phyloP scores from a whole-genome alignment of 2,797 vertebrate genomes.

The Hephaestus fuliginosus region DNA sequence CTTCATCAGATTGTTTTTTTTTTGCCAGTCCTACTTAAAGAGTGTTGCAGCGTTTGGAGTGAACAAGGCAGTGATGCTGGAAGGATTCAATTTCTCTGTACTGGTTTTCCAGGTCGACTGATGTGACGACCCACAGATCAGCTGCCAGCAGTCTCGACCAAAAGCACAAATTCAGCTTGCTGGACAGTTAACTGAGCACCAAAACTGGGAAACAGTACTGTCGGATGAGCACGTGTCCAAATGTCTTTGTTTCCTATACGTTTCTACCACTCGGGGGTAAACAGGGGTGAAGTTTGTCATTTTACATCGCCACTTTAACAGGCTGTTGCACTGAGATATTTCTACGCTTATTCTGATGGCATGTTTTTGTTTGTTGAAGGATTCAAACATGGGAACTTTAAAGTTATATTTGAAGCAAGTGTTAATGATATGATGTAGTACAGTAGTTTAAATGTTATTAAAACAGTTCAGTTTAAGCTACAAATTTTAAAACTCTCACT shows the following conservation, averaged over 20 bases:
- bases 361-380: neutral
- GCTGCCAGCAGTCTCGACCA: neutral
- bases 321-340: too few species aligned
- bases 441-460: neutral
- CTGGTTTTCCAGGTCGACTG: neutral
- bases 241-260: too few species aligned
- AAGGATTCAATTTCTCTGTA: neutral
- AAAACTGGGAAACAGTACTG: too few species aligned
- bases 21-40: neutral
- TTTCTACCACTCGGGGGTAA: neutral
- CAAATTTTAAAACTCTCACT: neutral
- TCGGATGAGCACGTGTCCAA: neutral
- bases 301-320: neutral
- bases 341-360: too few species aligned
- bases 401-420: neutral
- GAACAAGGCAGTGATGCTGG: neutral
- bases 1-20: neutral
- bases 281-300: neutral
- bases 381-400: neutral
- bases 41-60: neutral
- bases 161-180: too few species aligned
- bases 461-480: neutral
- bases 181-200: neutral
- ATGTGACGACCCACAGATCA: neutral
- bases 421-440: neutral